Base-by-base conservation (phyloP, 2,888 invertebrate species). In the Nymphalis polychloros region DNA sequence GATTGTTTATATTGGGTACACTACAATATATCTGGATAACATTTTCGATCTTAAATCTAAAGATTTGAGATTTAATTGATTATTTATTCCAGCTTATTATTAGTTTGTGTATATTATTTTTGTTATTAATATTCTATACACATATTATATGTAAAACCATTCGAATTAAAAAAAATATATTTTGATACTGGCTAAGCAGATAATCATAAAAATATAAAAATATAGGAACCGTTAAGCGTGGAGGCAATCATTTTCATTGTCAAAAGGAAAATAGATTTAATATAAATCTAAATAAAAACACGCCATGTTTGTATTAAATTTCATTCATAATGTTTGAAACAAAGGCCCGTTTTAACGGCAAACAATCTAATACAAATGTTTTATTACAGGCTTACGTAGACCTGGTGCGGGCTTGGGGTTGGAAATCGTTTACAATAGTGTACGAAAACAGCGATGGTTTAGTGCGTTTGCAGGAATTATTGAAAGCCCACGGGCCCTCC, bases 351-450 rank as follows among this genome's bases (percentile, higher is more conserved):
- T 59, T 20, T 8, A 55, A 23, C 41, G 59, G 23, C 48, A 61
- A 64, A 10, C 59, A 48, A 62, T 63, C 59, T 63, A 57, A 55
- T n/a, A 50, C 20, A 23, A 49, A 61, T 50, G 57, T 65, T 68
- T 47, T 55, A 60, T 67, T 73, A 55, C 67, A 98, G 97, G 98
- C 98, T 27, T 98, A 97, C 86, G 97, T 97, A 73, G 97, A 98
- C 88, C 93, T 98, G 73, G 97, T 99, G 52, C 95, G 96, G 82
- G 95, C 96, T 2, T 97, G 97, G 96, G 97, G 96, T 70, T 99
- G 98, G 98, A 97, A 96, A 85, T 96, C 97, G n/a, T 98, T 98
- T 84, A 98, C 98, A 35, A 97, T 99, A 78, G 97, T 99, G 77
- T 99, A 98, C 88, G 98, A 99, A 89, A 97, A 97, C 89, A 98